These are phyloP conservation scores for Amphimedon queenslandica DNA, from an alignment of 37 sponge, comb jelly and placozoan species.

Conservation along the genomic window DNA sequence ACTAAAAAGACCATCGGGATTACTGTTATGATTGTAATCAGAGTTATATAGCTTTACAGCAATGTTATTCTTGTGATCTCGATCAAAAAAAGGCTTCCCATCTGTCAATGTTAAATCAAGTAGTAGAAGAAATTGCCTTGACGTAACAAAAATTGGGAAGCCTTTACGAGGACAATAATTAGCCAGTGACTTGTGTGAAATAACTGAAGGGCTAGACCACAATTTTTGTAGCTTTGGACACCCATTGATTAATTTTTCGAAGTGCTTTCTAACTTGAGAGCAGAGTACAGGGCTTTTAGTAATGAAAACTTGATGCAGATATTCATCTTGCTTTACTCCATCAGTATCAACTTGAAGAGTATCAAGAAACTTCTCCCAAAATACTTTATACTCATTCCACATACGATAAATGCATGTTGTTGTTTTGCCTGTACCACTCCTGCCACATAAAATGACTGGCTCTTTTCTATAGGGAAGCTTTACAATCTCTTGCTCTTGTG, in stretches of 20 bases:
- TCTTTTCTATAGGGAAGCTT: not conserved
- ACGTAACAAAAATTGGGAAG: conserved; percentile 74
- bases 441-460: not conserved
- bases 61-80: conserved; percentile 31
- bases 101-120: conserved; percentile 62
- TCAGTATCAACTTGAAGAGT: not conserved
- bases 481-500: not conserved
- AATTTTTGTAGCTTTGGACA: conserved; percentile 29
- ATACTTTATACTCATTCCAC: not conserved
- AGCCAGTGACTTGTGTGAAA: not conserved
- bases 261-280: conserved; percentile 60
- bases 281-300: conserved; percentile 80
- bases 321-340: not conserved
- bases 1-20: conserved; percentile 26
- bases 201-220: not conserved
- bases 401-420: not conserved
- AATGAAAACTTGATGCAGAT: conserved; percentile 77
- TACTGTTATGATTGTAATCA: conserved; percentile 36
- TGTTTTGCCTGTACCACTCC: not conserved
- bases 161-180: conserved; percentile 22
- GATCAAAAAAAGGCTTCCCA: conserved; percentile 51
- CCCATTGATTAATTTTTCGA: conserved; percentile 36
- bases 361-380: not conserved
- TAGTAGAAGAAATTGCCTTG: conserved; percentile 59
- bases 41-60: conserved; percentile 38